A percentile compares a stretch with the other conserved stretches of the same genome.
These are phyloP conservation scores for Myodes glareolus DNA, from an alignment of 2,113 vertebrate genomes.

Conservation along the genomic window DNA sequence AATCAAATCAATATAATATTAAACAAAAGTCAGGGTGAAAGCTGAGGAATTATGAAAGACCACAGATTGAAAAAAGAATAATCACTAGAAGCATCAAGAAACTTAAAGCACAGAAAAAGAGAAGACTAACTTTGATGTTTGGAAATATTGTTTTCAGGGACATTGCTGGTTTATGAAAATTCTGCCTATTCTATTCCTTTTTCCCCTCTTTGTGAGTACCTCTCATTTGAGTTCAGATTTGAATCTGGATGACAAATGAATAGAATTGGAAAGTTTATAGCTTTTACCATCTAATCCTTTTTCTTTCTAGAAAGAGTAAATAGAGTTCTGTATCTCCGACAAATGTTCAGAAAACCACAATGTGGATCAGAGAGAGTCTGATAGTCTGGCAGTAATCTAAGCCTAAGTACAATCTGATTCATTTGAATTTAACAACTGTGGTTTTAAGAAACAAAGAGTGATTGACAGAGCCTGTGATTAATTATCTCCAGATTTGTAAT, in stretches of 20 bases:
- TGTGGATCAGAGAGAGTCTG: neutral
- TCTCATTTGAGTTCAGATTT: neutral
- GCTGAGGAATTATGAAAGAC: neutral
- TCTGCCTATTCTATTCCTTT: neutral
- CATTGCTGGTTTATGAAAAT: neutral
- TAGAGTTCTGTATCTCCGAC: neutral
- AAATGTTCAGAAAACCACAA: neutral
- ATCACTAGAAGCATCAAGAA: neutral
- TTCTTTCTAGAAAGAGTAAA: neutral
- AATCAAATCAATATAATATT: neutral
- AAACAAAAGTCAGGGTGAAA: slow-evolving; percentile 19
- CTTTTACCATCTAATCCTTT: neutral
- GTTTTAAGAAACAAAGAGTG: slow-evolving; percentile 6
- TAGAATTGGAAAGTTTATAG: neutral
- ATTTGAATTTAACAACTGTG: neutral
- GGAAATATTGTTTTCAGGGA: neutral
- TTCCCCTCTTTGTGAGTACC: neutral
- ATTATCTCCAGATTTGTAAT: neutral
- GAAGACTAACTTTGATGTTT: neutral
- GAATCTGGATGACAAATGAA: neutral
- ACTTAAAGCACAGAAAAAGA: slow-evolving; percentile 23
- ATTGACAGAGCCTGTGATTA: neutral
- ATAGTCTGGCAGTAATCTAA: neutral
- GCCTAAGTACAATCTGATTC: neutral
- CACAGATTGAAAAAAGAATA: neutral